Conservation (phyloP, 2,888 invertebrate genomes). For the Epicampocera succincta region DNA sequence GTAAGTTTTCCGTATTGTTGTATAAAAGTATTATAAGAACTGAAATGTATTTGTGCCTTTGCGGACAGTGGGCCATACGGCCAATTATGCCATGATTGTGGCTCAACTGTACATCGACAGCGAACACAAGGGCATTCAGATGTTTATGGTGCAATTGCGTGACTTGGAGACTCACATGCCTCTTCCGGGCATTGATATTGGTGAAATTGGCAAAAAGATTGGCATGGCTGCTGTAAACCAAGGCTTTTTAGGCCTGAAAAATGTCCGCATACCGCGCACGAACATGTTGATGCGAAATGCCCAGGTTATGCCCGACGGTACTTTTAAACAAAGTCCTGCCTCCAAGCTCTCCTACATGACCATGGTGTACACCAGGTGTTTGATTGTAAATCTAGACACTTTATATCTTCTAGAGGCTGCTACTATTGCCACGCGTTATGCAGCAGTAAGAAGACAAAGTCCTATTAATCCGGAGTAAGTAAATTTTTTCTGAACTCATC, state of each 20-base stretch:
- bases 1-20: slow-evolving; percentile 83
- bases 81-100: slow-evolving; percentile 94
- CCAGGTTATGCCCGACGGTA: slow-evolving; percentile 94
- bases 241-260: slow-evolving; percentile 92
- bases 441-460: slow-evolving; percentile 93
- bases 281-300: slow-evolving; percentile 96
- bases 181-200: slow-evolving; percentile 91
- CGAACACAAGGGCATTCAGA: slow-evolving; percentile 92
- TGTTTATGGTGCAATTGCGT: slow-evolving; percentile 94
- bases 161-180: slow-evolving; percentile 94
- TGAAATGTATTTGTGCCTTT: neutral
- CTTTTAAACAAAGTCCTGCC: slow-evolving; percentile 89
- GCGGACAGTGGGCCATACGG: slow-evolving; percentile 95
- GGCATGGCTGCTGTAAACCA: slow-evolving; percentile 95
- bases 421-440: slow-evolving; percentile 94
- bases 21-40: too few species aligned
- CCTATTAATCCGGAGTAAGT: slow-evolving; percentile 88
- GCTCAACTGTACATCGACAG: slow-evolving; percentile 93
- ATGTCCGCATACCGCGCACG: slow-evolving; percentile 91
- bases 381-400: slow-evolving; percentile 88
- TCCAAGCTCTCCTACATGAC: slow-evolving; percentile 90
- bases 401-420: slow-evolving; percentile 89
- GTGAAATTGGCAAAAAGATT: slow-evolving; percentile 96
- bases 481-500: neutral
- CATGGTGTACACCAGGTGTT: slow-evolving; percentile 94